Base-by-base conservation (phyloP, 2,113 vertebrate species). In the Protomyctophum bolini region DNA sequence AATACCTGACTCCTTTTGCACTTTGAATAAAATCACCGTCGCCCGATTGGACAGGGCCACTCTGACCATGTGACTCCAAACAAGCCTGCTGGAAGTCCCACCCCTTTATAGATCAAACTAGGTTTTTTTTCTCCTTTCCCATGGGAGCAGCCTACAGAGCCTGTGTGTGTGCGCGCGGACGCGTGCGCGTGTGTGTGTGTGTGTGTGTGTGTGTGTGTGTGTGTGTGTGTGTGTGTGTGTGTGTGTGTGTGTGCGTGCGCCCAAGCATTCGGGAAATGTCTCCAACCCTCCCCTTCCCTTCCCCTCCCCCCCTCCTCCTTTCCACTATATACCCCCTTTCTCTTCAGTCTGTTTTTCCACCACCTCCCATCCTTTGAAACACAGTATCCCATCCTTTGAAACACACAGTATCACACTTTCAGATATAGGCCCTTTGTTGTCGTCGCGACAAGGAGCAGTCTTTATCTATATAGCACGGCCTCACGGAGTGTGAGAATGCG, bases 11-110 rank as follows among this genome's bases (percentile, higher is more conserved):
- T 84, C 54, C 72, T 68, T 21, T 86, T 81, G 77, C 86, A 79
- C 72, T 93, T 94, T 93, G 87, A 94, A 93, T 92, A 86, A 87
- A 91, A 91, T 90, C 90, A 86, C 84, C 58, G 10, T 63, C 10
- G 28, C 66, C 70, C 82, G 69, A 94, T 92, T 93, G 92, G 92
- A 68, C 82, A 55, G n/a, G n/a, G 58, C 59, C 49, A 68, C 57
- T 58, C 52, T 6, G 66, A 65, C 83, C 92, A 93, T 79, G 88
- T 94, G 92, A 93, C 90, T 80, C 54, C 64, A 64, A 83, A 86
- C 65, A 57, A 63, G 72, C 68, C 75, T 41, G 71, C 75, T 41
- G 71, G 75, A 84, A 83, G 88, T 58, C 76, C 83, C 75, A 67
- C 88, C 86, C 85, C 85, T 86, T 86, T 69, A 86, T 69, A 86